These are phyloP conservation scores for Ennomos erosarius DNA, from an alignment of 2,888 invertebrate genomes.

Conservation along the genomic window DNA sequence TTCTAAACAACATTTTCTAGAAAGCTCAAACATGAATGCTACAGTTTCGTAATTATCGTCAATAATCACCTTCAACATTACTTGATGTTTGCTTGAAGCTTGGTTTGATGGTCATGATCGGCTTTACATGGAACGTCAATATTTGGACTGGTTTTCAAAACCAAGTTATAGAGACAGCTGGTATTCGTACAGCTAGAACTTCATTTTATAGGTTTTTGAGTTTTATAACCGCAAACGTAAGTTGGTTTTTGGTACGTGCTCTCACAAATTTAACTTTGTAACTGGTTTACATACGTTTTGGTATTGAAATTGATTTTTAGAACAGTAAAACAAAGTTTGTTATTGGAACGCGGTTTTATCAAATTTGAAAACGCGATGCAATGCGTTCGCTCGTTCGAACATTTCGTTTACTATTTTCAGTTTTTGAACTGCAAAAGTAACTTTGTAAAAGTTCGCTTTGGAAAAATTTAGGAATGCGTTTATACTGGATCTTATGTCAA, in stretches of 20 bases:
- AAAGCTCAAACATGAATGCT: constrained; percentile 24
- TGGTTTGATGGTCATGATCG: constrained; percentile 30
- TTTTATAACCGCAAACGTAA: constrained; percentile 2
- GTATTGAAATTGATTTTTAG: neutral
- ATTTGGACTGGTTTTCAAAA: constrained; percentile 16
- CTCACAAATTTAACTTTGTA: constrained; percentile 13
- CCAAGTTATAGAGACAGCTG: constrained; percentile 5
- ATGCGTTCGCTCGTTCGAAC: neutral
- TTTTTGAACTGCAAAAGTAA: constrained; percentile 4
- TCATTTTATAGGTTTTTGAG: constrained; percentile 2
- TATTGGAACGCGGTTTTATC: constrained; percentile 17
- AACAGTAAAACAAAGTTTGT: constrained; percentile 14
- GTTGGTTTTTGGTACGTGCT: constrained; percentile 20
- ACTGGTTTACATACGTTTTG: neutral
- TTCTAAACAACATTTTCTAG: constrained; percentile 1
- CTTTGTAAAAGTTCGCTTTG: constrained; percentile 5
- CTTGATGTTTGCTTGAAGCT: constrained; percentile 22
- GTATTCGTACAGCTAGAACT: neutral
- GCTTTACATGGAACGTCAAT: constrained; percentile 21
- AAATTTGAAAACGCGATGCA: constrained; percentile 13
- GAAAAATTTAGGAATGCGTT: constrained; percentile 11
- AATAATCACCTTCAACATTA: constrained; percentile 18
- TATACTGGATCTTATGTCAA: neutral
- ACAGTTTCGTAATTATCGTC: constrained; percentile 27
- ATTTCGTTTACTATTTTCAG: neutral